Conservation (phyloP, 1,140 invertebrate species). For the Lordiphosa collinella region DNA sequence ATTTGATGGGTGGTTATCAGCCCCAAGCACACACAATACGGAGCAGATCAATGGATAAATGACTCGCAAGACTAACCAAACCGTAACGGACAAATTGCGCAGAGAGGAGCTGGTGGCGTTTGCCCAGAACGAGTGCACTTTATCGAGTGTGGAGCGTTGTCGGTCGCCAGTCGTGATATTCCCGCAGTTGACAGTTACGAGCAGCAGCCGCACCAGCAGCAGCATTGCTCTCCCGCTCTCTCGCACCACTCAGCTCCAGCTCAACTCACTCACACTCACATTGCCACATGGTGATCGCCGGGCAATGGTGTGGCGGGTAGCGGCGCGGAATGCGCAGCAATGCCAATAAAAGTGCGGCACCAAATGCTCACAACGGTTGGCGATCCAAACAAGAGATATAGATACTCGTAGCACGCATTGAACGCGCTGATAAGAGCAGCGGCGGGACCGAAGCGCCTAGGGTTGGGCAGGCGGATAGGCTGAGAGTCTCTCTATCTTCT, state of each 20-base stretch:
- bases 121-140: conserved; percentile 50
- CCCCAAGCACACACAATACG: too few species aligned
- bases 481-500: conserved; percentile 24
- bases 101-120: conserved; percentile 19
- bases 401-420: conserved; percentile 4
- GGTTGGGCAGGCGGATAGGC: background rate
- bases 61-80: conserved; percentile 2
- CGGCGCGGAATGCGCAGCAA: conserved; percentile 1
- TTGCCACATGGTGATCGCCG: conserved; percentile 12
- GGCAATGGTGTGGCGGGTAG: background rate
- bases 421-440: conserved; percentile 26
- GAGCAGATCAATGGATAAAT: too few species aligned
- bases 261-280: conserved; percentile 8
- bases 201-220: conserved; percentile 1
- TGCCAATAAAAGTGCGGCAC: conserved; percentile 6
- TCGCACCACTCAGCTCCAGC: conserved; percentile 23
- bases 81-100: conserved; percentile 27
- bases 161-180: conserved; percentile 31
- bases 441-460: background rate
- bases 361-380: conserved; percentile 34
- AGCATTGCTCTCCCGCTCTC: conserved; percentile 1
- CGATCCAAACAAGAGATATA: conserved; percentile 27
- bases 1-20: too few species aligned
- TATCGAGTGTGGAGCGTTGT: conserved; percentile 26
- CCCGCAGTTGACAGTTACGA: conserved; percentile 41